A percentile compares a stretch with the other conserved stretches of the same genome.
These are phyloP conservation scores for Darevskia mixta DNA, from an alignment of 2,797 vertebrate genomes.

Conservation along the genomic window DNA sequence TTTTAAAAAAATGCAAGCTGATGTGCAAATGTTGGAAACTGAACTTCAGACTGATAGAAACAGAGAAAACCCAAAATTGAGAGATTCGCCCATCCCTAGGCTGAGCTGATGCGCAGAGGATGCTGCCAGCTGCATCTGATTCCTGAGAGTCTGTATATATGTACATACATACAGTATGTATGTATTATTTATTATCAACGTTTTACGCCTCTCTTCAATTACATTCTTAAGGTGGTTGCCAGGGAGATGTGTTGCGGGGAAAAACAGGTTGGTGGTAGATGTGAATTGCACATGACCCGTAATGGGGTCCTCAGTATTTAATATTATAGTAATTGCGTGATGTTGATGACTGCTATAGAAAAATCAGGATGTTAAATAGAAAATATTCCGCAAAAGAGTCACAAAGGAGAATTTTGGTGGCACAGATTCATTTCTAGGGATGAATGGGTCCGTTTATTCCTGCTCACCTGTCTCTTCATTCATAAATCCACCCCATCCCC, in stretches of 20 bases:
- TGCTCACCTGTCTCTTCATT: too few relatives aligned
- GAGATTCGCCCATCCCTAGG: too few relatives aligned
- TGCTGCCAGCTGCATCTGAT: too few relatives aligned
- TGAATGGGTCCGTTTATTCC: neutral
- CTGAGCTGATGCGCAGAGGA: too few relatives aligned
- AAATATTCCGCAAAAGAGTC: too few relatives aligned
- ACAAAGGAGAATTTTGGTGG: too few relatives aligned
- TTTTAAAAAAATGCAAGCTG: too few relatives aligned
- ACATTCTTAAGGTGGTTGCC: constrained; percentile 8
- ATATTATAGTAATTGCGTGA: neutral
- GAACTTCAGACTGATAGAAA: too few relatives aligned
- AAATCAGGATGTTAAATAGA: neutral
- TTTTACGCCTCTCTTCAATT: constrained; percentile 1
- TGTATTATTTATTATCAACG: neutral
- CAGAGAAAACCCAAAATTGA: too few relatives aligned
- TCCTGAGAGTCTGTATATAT: neutral
- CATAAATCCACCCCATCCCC: too few relatives aligned
- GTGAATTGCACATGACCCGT: neutral
- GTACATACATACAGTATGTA: neutral
- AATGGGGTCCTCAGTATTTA: neutral
- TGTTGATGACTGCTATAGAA: neutral
- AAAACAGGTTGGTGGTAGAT: neutral
- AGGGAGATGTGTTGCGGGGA: constrained; percentile 9
- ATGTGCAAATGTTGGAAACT: too few relatives aligned
- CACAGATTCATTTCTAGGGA: neutral